These are phyloP conservation scores for Anoplolepis gracilipes DNA, from an alignment of 1,140 invertebrate genomes.

Conservation along the genomic window DNA sequence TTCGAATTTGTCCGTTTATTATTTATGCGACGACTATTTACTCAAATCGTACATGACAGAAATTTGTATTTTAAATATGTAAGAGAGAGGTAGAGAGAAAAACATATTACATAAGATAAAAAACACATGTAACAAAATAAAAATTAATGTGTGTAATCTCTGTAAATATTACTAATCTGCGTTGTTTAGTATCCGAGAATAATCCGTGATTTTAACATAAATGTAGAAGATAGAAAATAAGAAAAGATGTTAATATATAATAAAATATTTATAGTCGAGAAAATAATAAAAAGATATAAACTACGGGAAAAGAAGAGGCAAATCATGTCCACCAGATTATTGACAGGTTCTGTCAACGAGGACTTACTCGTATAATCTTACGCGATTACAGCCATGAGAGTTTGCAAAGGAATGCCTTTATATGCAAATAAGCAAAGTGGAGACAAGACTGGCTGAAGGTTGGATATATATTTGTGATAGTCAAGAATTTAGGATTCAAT, in stretches of 20 bases:
- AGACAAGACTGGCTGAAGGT: slow-evolving; percentile 73
- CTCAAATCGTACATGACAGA: not conserved
- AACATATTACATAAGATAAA: no score
- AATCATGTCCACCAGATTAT: slow-evolving; percentile 84
- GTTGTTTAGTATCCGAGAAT: no score
- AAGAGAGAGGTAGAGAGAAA: no score
- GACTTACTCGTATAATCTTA: slow-evolving; percentile 85
- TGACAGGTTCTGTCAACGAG: slow-evolving; percentile 85
- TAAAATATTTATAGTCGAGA: not conserved
- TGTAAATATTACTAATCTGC: no score
- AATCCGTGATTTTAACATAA: no score
- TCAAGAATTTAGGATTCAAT: slow-evolving; percentile 78
- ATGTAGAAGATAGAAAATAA: not conserved
- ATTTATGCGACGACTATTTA: slow-evolving; percentile 12
- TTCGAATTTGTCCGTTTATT: slow-evolving; percentile 9
- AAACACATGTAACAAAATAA: no score
- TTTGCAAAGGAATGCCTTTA: slow-evolving; percentile 85
- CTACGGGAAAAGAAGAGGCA: slow-evolving; percentile 69
- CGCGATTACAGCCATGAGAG: slow-evolving; percentile 79
- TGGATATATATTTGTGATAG: slow-evolving; percentile 60
- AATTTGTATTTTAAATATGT: not conserved
- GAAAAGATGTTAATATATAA: not conserved
- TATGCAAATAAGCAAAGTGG: slow-evolving; percentile 83
- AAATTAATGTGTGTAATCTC: no score
- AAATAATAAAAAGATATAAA: not conserved